Base-by-base conservation (phyloP, 2,888 invertebrate species). In the Drosophila percnosoma region DNA sequence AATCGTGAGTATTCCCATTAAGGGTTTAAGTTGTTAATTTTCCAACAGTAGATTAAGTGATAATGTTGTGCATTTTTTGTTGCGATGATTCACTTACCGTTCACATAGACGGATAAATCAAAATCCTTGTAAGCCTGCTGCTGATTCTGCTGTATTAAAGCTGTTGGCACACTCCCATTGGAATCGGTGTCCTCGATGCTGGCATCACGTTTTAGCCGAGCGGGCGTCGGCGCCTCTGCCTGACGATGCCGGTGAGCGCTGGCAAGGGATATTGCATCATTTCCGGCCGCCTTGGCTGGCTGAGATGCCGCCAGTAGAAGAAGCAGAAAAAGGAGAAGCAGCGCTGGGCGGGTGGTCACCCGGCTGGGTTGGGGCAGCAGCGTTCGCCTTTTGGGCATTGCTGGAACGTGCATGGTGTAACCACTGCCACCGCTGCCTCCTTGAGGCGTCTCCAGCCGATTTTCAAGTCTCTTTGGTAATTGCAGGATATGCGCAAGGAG, bases 51-150 rank as follows among this genome's bases (percentile, higher is more conserved):
- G 21, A 42, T 42, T 42, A 21, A 6, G 11, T 42, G 42, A 11
- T 21, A 21, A 11, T 21, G 11, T 11, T 42, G 42, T 5, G 21
- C 5, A 40, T 15, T 27, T 21, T 29, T 31, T 1, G 13, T 34
- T 18, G 49, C 33, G 38, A 31, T 45, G 69, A 45, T 45, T 49
- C 8, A 79, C 89, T 89, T 60, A 90, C 89, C 89, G 60, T 90
- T 90, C 11, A 68, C 69, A 69, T 90, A 89, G 59, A 78, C 88
- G 21, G 76, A 73, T 58, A 89, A 82, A 52, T 86, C 82, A 57
- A 86, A 62, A 52, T 77, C 63, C 42, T 64, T 59, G 45, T 63
- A 49, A 11, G 31, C 13, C 38, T 60, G 64, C n/a, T 42, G 6
- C 27, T 36, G 73, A 21, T 54, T 52, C 13, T 27, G 53, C n/a